A percentile compares a stretch with the other conserved stretches of the same genome.
Conservation (phyloP, 1,140 invertebrate species). For the Aphidius ervi region DNA sequence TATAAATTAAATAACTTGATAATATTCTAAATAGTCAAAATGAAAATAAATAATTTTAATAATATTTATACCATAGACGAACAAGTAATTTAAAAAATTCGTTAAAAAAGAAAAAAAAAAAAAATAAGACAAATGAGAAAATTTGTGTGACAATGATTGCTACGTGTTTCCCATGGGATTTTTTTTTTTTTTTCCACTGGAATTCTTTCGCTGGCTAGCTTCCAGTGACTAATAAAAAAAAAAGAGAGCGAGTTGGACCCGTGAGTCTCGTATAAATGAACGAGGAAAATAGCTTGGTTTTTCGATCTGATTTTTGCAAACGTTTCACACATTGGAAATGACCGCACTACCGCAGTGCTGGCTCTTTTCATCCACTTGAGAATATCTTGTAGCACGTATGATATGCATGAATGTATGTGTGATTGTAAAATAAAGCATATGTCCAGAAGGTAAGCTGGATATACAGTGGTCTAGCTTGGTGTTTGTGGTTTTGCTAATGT, state of each 20-base stretch:
- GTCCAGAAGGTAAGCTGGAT: slow-evolving; percentile 9
- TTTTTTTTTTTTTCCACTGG: no score
- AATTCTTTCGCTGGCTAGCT: no score
- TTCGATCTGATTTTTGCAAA: slow-evolving; percentile 9
- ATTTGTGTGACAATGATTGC: no score
- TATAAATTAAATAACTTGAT: no score
- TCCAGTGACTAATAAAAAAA: no score
- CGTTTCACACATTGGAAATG: slow-evolving; percentile 3
- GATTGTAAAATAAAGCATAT: slow-evolving; percentile 1
- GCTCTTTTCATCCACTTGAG: neutral
- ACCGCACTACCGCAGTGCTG: slow-evolving; percentile 2
- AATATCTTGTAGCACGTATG: neutral
- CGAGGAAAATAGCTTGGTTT: neutral
- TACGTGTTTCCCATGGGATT: no score
- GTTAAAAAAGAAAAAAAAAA: no score
- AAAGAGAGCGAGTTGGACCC: neutral
- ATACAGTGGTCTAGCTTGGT: slow-evolving; percentile 15
- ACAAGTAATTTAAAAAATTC: no score
- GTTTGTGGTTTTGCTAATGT: slow-evolving; percentile 26
- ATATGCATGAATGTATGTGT: neutral
- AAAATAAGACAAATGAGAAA: no score
- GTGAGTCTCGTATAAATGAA: slow-evolving; percentile 9
- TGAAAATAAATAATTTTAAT: no score
- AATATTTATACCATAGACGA: no score
- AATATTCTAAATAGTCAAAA: no score